A percentile compares a stretch with the other conserved stretches of the same genome.
phyloP scores from a whole-genome alignment of 2,888 invertebrate species.

The Magallana nippona region DNA sequence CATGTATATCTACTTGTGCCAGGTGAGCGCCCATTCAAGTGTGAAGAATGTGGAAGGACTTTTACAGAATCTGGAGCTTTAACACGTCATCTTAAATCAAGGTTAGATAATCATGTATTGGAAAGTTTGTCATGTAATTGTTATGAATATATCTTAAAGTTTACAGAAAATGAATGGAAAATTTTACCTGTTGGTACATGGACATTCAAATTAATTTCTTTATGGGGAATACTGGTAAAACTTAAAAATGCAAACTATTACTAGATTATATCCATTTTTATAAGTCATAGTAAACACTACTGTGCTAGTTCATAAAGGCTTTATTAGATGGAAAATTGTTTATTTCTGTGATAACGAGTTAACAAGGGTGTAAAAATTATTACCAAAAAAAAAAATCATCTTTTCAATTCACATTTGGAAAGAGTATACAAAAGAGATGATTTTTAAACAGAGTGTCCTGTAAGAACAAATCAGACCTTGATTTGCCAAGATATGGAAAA shows the following conservation, averaged over 20 bases:
- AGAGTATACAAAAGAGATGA: background rate
- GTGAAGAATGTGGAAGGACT: conserved; percentile 72
- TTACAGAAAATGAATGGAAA: too few species aligned
- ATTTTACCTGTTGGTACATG: too few species aligned
- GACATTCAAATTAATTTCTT: too few species aligned
- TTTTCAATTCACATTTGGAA: background rate
- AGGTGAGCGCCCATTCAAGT: conserved; percentile 76
- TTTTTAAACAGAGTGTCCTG: conserved; percentile 67
- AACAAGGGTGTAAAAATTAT: background rate
- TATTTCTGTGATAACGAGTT: background rate
- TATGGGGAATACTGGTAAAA: too few species aligned
- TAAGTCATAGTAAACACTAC: too few species aligned
- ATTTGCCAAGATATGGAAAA: conserved; percentile 76
- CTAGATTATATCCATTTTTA: too few species aligned
- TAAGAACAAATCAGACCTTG: conserved; percentile 71
- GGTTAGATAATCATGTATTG: conserved; percentile 57
- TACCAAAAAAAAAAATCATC: background rate
- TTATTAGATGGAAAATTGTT: too few species aligned
- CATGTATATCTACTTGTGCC: background rate
- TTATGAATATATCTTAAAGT: too few species aligned
- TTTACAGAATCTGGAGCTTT: conserved; percentile 78
- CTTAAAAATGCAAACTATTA: too few species aligned
- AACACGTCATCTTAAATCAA: conserved; percentile 74
- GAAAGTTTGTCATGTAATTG: too few species aligned
- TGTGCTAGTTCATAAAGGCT: too few species aligned